Conservation (phyloP, 2,797 vertebrate genomes). For the Sternarchorhynchus goeldii region DNA sequence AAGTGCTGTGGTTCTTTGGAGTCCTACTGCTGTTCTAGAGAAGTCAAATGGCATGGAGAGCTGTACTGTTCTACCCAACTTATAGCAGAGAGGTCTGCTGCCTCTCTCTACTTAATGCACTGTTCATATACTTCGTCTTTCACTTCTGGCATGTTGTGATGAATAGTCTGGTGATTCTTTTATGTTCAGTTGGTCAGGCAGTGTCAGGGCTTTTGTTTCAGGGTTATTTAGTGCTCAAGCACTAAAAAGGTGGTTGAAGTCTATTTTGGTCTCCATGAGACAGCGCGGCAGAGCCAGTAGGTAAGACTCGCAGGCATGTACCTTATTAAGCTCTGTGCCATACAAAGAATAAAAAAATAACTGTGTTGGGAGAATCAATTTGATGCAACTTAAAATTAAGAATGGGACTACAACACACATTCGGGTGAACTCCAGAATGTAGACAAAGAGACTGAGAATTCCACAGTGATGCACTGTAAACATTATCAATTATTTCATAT, state of each 20-base stretch:
- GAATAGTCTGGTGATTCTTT: slow-evolving; percentile 9
- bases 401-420: background rate
- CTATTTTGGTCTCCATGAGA: slow-evolving; percentile 33
- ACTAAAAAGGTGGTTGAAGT: slow-evolving; percentile 3
- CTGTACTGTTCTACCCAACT: background rate
- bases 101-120: background rate
- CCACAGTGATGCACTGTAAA: slow-evolving; percentile 26
- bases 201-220: background rate
- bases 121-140: background rate
- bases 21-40: background rate
- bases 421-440: background rate
- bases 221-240: slow-evolving; percentile 5
- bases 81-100: too few species aligned
- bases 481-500: slow-evolving; percentile 9
- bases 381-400: slow-evolving; percentile 31
- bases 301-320: background rate
- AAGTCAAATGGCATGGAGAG: background rate
- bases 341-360: slow-evolving; percentile 49
- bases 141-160: slow-evolving; percentile 20
- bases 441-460: slow-evolving; percentile 9
- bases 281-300: background rate
- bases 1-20: slow-evolving; percentile 17
- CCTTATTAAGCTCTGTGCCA: slow-evolving; percentile 40
- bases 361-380: slow-evolving; percentile 58
- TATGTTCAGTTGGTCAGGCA: background rate